phyloP scores from a whole-genome alignment of 2,113 vertebrate genomes.

The Urocynchramus pylzowi region DNA sequence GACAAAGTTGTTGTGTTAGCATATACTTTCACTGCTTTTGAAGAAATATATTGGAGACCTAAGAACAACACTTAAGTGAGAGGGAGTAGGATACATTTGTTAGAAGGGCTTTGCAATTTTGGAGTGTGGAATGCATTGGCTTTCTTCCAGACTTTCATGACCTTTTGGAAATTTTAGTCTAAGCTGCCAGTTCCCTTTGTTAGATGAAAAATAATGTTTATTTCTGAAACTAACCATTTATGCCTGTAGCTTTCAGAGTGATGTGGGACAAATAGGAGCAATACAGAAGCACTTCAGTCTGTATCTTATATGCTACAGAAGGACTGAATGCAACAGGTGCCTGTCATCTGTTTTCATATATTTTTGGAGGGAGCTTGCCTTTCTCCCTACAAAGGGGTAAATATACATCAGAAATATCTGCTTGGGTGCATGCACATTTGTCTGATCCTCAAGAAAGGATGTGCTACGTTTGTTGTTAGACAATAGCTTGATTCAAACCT shows the following conservation, averaged over 20 bases:
- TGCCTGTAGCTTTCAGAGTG: neutral
- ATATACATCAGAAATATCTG: neutral
- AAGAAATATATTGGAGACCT: neutral
- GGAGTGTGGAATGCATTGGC: neutral
- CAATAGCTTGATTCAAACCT: neutral
- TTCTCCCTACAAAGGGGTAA: neutral
- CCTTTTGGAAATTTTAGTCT: neutral
- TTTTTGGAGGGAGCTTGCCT: neutral
- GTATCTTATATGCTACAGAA: neutral
- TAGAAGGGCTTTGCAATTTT: neutral
- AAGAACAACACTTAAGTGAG: neutral
- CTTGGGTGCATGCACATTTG: neutral
- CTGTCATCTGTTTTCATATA: neutral
- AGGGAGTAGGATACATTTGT: neutral
- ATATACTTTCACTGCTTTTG: neutral
- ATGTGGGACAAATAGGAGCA: neutral
- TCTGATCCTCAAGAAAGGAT: neutral
- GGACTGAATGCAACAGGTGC: constrained; percentile 5
- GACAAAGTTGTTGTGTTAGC: neutral
- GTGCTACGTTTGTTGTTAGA: neutral
- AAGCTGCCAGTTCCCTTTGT: neutral
- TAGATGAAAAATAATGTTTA: neutral
- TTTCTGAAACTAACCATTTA: neutral
- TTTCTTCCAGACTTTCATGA: neutral
- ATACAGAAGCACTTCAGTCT: neutral